A percentile compares a stretch with the other conserved stretches of the same genome.
Evolutionary conservation across 2,888 invertebrate genomes (phyloP).

Genomic region (Noctua comes): DNA sequence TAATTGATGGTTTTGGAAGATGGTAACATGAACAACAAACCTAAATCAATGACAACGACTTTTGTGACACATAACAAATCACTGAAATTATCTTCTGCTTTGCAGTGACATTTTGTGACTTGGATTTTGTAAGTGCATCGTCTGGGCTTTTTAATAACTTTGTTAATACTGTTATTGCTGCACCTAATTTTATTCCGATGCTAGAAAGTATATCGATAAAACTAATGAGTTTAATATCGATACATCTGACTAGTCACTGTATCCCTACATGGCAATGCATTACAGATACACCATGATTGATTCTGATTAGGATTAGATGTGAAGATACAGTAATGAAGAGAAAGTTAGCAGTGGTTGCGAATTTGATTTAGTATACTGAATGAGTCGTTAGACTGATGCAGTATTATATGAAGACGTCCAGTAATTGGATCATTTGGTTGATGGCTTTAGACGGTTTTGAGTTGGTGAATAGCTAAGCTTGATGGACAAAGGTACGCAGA

Average conservation of each 20-base stretch:
- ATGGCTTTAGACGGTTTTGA: conserved; percentile 28
- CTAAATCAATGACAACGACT: not conserved
- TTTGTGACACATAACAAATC: not conserved
- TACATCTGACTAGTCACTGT: conserved; percentile 19
- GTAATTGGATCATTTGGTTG: conserved; percentile 60
- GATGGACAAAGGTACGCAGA: conserved; percentile 15
- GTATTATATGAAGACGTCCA: conserved; percentile 49
- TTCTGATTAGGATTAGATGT: conserved; percentile 73
- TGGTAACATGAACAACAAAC: not conserved
- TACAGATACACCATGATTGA: conserved; percentile 67
- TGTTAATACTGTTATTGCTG: not conserved
- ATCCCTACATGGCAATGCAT: conserved; percentile 26
- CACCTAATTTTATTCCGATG: not conserved
- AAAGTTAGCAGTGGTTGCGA: conserved; percentile 61
- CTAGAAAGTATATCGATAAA: conserved; percentile 15
- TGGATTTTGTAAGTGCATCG: not conserved
- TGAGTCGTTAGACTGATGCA: conserved; percentile 45
- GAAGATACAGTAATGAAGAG: conserved; percentile 65
- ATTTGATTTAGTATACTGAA: conserved; percentile 59
- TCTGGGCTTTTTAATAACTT: not conserved
- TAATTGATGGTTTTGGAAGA: not conserved
- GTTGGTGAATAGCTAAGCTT: conserved; percentile 42
- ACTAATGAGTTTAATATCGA: conserved; percentile 20
- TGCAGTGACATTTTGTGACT: not conserved
- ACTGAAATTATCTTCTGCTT: not conserved